These are phyloP conservation scores for Elymnias hypermnestra DNA, from an alignment of 1,140 invertebrate species.

Conservation along the genomic window DNA sequence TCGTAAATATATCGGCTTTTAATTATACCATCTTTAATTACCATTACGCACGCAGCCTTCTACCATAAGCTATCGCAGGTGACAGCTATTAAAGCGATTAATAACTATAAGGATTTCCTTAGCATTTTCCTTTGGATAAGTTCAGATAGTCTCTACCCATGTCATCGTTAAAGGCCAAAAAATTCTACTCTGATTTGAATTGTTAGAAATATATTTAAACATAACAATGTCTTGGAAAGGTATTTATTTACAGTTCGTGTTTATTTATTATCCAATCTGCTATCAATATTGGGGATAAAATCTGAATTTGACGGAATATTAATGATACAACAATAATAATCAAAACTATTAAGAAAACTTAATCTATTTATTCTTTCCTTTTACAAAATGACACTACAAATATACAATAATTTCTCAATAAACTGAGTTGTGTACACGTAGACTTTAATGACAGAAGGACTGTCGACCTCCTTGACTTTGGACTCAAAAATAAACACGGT, in stretches of 20 bases:
- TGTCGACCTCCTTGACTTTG: slow-evolving; percentile 49
- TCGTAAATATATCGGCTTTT: slow-evolving; percentile 63
- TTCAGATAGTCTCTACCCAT: too few relatives aligned
- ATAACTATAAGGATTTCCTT: neutral
- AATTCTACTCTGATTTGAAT: too few relatives aligned
- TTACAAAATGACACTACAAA: slow-evolving; percentile 70
- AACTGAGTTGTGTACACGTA: slow-evolving; percentile 43
- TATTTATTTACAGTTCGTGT: slow-evolving; percentile 17
- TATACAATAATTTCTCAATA: slow-evolving; percentile 64
- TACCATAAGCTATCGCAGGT: slow-evolving; percentile 10
- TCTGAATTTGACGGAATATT: slow-evolving; percentile 8
- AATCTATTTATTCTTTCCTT: slow-evolving; percentile 73
- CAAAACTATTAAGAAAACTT: slow-evolving; percentile 66
- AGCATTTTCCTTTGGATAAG: too few relatives aligned
- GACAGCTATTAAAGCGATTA: slow-evolving; percentile 12
- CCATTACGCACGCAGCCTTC: slow-evolving; percentile 39
- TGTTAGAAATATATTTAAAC: too few relatives aligned
- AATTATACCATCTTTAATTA: slow-evolving; percentile 59
- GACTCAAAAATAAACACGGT: slow-evolving; percentile 63
- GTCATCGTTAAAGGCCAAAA: too few relatives aligned
- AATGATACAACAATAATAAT: slow-evolving; percentile 61
- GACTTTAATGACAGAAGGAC: slow-evolving; percentile 47
- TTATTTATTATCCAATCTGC: slow-evolving; percentile 10
- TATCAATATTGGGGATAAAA: neutral
- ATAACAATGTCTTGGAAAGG: too few relatives aligned